Conservation (phyloP, 2,797 vertebrate genomes). For the Chelon auratus region DNA sequence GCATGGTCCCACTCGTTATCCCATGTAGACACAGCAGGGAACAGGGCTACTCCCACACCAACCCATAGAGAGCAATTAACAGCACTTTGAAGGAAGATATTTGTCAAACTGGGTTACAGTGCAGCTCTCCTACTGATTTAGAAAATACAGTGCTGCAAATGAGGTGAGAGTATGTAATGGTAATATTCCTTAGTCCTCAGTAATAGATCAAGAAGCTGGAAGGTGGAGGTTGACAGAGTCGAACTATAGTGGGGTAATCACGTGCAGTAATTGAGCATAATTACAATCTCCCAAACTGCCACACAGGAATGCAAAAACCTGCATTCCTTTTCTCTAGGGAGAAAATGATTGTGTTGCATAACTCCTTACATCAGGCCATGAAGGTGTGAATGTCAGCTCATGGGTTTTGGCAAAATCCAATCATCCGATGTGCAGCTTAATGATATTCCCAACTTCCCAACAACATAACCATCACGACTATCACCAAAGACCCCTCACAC, state of each 20-base stretch:
- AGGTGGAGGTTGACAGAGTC: constrained; percentile 20
- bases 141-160: constrained; percentile 32
- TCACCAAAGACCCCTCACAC: too few species aligned
- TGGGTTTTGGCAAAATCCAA: too few species aligned
- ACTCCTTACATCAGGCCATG: too few species aligned
- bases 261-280: too few species aligned
- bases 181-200: neutral
- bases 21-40: constrained; percentile 60
- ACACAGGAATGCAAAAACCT: too few species aligned
- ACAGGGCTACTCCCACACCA: constrained; percentile 57
- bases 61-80: constrained; percentile 58
- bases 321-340: too few species aligned
- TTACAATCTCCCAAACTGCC: too few species aligned
- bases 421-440: too few species aligned
- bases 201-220: neutral
- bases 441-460: too few species aligned
- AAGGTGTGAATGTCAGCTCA: too few species aligned
- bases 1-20: constrained; percentile 49
- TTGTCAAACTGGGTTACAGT: constrained; percentile 53
- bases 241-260: neutral
- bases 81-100: constrained; percentile 51
- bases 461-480: too few species aligned
- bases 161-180: neutral
- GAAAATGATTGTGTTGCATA: too few species aligned
- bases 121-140: constrained; percentile 18